Conservation (phyloP, 2,888 invertebrate species). For the Meta bourneti region DNA sequence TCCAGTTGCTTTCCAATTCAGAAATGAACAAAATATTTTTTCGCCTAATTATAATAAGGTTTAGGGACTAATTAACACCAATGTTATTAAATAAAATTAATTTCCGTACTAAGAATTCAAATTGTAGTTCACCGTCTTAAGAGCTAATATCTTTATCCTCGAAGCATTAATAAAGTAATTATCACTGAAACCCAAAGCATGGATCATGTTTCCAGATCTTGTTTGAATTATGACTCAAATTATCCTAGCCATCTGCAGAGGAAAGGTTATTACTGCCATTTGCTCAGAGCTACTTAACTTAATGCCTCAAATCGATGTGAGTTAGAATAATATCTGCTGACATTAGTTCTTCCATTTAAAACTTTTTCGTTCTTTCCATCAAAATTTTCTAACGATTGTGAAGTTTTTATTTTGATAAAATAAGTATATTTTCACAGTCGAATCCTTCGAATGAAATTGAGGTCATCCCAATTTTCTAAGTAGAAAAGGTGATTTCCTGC, state of each 20-base stretch:
- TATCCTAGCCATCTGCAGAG: not conserved
- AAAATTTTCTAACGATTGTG: too few species aligned
- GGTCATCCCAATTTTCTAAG: not conserved
- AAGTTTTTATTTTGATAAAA: not conserved
- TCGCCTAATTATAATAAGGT: too few species aligned
- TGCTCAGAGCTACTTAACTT: not conserved
- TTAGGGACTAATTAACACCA: too few species aligned
- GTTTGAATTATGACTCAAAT: not conserved
- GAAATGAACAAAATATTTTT: too few species aligned
- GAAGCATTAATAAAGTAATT: too few species aligned
- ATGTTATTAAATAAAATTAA: too few species aligned
- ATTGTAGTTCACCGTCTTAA: too few species aligned
- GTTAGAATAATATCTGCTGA: not conserved
- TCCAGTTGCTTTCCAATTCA: too few species aligned
- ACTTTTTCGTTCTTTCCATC: not conserved
- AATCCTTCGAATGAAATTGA: slow-evolving; percentile 2
- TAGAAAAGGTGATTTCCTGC: slow-evolving; percentile 6
- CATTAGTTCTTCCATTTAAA: not conserved
- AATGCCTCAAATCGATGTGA: not conserved
- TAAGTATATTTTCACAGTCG: slow-evolving; percentile 2
- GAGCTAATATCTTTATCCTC: too few species aligned
- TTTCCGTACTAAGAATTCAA: too few species aligned
- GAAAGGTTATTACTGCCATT: not conserved
- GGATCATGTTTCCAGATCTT: too few species aligned
- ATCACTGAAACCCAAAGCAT: too few species aligned